These are phyloP conservation scores for Odocoileus hemionus DNA, from an alignment of 2,113 vertebrate genomes.

Conservation along the genomic window DNA sequence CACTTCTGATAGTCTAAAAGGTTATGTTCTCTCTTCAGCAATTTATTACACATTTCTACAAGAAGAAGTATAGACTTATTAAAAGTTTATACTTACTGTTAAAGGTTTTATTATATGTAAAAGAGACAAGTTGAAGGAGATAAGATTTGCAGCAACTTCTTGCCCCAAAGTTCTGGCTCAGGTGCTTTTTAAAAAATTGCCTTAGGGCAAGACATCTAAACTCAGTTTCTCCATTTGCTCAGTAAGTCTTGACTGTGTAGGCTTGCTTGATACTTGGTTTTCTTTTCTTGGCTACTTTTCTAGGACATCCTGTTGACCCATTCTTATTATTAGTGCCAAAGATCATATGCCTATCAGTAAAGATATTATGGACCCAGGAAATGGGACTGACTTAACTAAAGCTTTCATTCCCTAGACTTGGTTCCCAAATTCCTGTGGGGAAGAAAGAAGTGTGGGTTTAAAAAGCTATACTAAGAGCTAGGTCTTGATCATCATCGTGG, in stretches of 20 bases:
- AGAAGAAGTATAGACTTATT: not conserved
- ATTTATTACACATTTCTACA: not conserved
- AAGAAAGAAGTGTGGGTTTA: not conserved
- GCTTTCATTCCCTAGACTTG: not conserved
- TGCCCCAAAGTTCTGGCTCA: not conserved
- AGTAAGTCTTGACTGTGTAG: not conserved
- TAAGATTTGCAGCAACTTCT: not conserved
- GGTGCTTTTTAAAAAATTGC: not conserved
- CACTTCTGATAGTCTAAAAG: not conserved
- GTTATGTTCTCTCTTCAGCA: not conserved
- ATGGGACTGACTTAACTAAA: not conserved
- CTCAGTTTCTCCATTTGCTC: not conserved
- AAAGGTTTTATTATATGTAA: not conserved
- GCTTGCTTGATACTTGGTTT: not conserved
- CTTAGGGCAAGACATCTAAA: not conserved
- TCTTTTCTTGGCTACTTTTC: not conserved
- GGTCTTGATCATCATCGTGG: not conserved
- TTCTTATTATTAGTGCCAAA: not conserved
- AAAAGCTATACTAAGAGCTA: not conserved
- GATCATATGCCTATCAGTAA: not conserved
- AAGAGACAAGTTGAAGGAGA: not conserved
- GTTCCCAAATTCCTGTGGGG: not conserved
- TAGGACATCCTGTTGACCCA: not conserved
- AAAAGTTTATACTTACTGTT: not conserved
- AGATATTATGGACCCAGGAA: not conserved